Evolutionary conservation across 1,140 invertebrate species (phyloP).

Genomic region (Rhizoglyphus robini): DNA sequence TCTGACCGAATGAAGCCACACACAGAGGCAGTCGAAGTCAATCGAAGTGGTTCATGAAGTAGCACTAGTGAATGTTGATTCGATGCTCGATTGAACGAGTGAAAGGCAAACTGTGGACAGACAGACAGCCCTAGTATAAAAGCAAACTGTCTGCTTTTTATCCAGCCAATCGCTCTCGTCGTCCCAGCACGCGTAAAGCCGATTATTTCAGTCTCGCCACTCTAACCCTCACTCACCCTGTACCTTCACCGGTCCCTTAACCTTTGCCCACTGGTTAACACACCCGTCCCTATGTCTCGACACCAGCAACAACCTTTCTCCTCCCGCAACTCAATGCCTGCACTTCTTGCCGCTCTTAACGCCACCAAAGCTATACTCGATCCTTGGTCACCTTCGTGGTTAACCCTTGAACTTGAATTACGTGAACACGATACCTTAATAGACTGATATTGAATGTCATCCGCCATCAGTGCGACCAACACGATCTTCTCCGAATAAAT

Average conservation of each 20-base stretch:
- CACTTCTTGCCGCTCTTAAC: neutral
- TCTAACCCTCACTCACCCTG: neutral
- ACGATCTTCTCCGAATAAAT: no score
- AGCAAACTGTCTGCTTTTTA: neutral
- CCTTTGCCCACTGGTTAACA: neutral
- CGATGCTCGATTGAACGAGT: no score
- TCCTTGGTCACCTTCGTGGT: slow-evolving; percentile 3
- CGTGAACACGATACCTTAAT: no score
- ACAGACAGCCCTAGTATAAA: slow-evolving; percentile 5
- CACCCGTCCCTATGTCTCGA: neutral
- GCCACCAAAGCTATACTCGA: neutral
- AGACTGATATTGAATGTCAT: no score
- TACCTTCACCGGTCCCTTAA: neutral
- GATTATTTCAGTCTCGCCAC: neutral
- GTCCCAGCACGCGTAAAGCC: neutral
- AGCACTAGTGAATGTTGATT: no score
- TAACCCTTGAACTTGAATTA: neutral
- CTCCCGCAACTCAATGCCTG: neutral
- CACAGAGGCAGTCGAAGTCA: no score
- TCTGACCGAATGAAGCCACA: no score
- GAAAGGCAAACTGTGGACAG: no score
- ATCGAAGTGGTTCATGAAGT: no score
- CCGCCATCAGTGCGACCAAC: no score
- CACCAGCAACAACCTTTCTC: neutral
- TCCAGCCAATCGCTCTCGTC: neutral